These are phyloP conservation scores for Cercocebus atys DNA, from an alignment of 2,113 vertebrate genomes.

Conservation along the genomic window DNA sequence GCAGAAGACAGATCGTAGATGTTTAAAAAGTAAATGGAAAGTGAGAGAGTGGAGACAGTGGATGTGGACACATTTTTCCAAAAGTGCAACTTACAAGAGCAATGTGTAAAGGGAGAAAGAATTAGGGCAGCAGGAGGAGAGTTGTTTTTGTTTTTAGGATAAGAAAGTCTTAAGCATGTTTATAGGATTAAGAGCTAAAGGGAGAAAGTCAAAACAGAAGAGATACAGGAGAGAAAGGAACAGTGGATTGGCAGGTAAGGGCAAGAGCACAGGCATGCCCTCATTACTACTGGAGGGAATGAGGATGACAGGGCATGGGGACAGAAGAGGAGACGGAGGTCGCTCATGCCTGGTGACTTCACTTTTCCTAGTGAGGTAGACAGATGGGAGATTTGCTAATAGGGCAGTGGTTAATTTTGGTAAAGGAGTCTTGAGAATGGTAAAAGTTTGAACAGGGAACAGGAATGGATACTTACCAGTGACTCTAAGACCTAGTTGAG, in stretches of 20 bases:
- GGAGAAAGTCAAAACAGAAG: neutral
- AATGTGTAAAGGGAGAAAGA: neutral
- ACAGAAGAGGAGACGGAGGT: neutral
- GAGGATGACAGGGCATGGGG: neutral
- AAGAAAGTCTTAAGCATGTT: neutral
- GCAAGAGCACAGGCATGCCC: too few species aligned
- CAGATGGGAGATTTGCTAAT: neutral
- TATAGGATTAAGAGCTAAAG: neutral
- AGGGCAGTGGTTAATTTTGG: neutral
- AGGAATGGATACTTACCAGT: neutral
- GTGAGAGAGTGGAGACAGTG: neutral
- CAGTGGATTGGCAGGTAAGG: neutral
- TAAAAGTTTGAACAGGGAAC: neutral
- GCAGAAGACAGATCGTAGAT: neutral
- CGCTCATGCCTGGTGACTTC: neutral
- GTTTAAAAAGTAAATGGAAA: neutral
- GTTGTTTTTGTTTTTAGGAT: neutral
- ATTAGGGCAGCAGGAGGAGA: too few species aligned
- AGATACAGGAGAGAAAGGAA: neutral
- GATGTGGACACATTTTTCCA: neutral
- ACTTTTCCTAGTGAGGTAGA: neutral
- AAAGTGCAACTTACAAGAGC: neutral
- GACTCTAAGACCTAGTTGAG: neutral
- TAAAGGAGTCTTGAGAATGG: neutral
- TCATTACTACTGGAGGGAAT: fast-evolving